These are phyloP conservation scores for Tychaedon coryphoeus DNA, from an alignment of 2,113 vertebrate genomes.

Conservation along the genomic window DNA sequence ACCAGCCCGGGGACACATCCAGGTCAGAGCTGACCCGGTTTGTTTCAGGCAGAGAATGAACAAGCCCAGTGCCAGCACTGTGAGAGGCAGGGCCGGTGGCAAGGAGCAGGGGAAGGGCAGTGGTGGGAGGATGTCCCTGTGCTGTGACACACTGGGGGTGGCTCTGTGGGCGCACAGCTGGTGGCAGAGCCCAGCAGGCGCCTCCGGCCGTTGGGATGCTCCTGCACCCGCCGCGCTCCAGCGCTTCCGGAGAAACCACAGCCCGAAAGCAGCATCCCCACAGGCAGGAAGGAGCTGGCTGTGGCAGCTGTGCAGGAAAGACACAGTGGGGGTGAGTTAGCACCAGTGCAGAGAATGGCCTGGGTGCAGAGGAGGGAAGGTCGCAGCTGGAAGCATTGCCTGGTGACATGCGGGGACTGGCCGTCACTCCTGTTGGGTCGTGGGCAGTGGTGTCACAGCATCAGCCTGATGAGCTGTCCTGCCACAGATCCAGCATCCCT, in stretches of 20 bases:
- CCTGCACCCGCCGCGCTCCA: background rate
- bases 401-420: background rate
- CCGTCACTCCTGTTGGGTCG: background rate
- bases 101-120: background rate
- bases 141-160: rapidly evolving
- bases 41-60: background rate
- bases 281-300: background rate
- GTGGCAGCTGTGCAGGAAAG: background rate
- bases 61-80: background rate
- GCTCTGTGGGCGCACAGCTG: background rate
- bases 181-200: background rate
- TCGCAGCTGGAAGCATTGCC: background rate
- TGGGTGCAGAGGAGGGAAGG: background rate
- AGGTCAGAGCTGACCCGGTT: background rate
- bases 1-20: background rate
- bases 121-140: rapidly evolving
- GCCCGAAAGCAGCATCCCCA: background rate
- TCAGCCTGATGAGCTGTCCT: rapidly evolving
- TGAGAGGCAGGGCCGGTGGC: background rate
- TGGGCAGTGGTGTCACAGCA: background rate
- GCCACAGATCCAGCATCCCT: rapidly evolving
- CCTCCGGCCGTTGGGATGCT: background rate
- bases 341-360: rapidly evolving
- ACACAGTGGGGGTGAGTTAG: background rate
- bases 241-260: background rate